A percentile compares a stretch with the other conserved stretches of the same genome.
Evolutionary conservation across 2,888 invertebrate genomes (phyloP).

Genomic region (Lasioglossum leucozonium): DNA sequence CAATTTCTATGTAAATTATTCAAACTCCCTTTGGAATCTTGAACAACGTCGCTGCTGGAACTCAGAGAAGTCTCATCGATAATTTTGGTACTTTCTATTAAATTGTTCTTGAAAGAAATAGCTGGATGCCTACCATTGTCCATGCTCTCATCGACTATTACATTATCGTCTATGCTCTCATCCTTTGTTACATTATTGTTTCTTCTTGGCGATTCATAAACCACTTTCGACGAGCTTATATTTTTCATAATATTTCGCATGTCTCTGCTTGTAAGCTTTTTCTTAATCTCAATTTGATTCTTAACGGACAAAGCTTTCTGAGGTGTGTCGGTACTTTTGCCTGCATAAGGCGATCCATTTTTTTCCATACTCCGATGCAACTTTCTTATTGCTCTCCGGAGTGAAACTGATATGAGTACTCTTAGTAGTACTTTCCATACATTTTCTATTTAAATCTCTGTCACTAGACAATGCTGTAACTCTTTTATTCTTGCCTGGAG

Average conservation of each 20-base stretch:
- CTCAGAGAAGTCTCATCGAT: conserved; percentile 62
- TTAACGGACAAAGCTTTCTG: neutral
- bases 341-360: neutral
- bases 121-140: conserved; percentile 59
- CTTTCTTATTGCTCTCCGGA: neutral
- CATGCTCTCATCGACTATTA: conserved; percentile 46
- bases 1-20: conserved; percentile 19
- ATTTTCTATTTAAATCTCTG: conserved; percentile 16
- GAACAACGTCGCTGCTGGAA: conserved; percentile 52
- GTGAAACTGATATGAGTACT: conserved; percentile 53
- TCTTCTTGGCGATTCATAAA: conserved; percentile 67
- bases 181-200: conserved; percentile 45
- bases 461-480: conserved; percentile 20
- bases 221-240: conserved; percentile 60
- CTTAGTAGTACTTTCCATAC: conserved; percentile 39
- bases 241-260: conserved; percentile 67
- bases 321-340: neutral
- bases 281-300: neutral
- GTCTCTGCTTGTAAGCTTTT: conserved; percentile 65
- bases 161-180: conserved; percentile 28
- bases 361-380: neutral
- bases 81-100: neutral
- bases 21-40: conserved; percentile 16
- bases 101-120: conserved; percentile 32
- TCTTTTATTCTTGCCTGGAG: neutral